These are phyloP conservation scores for Falcunculus frontatus DNA, from an alignment of 2,113 vertebrate genomes.

Conservation along the genomic window DNA sequence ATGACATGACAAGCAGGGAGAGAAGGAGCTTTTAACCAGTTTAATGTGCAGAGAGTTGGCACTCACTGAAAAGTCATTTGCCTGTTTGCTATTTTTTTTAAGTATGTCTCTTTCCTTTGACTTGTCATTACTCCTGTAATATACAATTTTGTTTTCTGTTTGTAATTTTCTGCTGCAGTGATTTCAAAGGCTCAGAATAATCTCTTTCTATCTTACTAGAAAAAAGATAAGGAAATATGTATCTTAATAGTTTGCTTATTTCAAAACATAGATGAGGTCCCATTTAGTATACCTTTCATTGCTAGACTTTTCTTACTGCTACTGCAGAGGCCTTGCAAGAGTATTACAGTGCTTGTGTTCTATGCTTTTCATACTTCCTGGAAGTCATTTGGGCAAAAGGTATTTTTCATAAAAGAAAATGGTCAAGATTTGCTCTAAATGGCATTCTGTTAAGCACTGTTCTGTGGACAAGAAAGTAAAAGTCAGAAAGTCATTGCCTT, in stretches of 20 bases:
- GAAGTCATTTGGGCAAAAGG: neutral
- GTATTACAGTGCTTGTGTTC: neutral
- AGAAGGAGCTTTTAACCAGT: slow-evolving; percentile 7
- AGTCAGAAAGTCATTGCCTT: slow-evolving; percentile 13
- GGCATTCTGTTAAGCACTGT: neutral
- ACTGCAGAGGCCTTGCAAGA: neutral
- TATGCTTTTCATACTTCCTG: neutral
- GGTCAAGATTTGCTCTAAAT: slow-evolving; percentile 16
- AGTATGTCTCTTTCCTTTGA: slow-evolving; percentile 24
- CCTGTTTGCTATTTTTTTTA: neutral
- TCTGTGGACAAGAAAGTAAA: neutral
- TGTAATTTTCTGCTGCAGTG: slow-evolving; percentile 62
- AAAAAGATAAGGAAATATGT: neutral
- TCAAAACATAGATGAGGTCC: slow-evolving; percentile 14
- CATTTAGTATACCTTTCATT: neutral
- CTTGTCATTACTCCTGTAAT: slow-evolving; percentile 55
- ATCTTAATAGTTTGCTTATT: slow-evolving; percentile 41
- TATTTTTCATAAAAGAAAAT: slow-evolving; percentile 19
- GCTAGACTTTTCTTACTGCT: neutral
- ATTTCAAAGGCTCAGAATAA: slow-evolving; percentile 55
- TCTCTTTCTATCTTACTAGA: slow-evolving; percentile 29
- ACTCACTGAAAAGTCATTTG: slow-evolving; percentile 43
- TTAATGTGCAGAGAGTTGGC: neutral
- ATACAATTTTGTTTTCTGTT: slow-evolving; percentile 56
- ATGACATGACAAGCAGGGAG: slow-evolving; percentile 27